phyloP scores from a whole-genome alignment of 35 echinoderm and acorn worm genomes.

The Hemicentrotus pulcherrimus region DNA sequence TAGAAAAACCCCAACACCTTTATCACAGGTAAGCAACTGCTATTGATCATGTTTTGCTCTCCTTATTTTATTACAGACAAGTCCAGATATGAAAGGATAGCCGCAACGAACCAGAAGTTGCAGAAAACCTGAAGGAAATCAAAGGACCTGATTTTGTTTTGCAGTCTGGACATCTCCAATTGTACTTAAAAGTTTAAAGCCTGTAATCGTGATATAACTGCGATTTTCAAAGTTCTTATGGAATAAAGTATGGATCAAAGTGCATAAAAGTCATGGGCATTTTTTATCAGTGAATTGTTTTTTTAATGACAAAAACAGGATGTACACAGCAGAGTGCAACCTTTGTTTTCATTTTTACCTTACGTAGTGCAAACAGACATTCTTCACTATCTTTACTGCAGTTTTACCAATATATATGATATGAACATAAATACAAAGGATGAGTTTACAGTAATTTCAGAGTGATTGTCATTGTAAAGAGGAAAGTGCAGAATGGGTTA shows the following conservation, averaged over 20 bases:
- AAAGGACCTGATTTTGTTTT: background rate
- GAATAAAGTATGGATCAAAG: background rate
- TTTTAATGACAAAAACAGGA: background rate
- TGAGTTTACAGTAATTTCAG: background rate
- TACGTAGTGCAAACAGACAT: background rate
- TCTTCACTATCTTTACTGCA: background rate
- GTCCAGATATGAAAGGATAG: slow-evolving; percentile 17
- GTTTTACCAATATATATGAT: background rate
- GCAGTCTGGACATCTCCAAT: background rate
- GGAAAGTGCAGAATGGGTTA: no score
- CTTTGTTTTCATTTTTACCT: no score
- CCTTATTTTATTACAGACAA: slow-evolving; percentile 39
- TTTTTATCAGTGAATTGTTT: background rate
- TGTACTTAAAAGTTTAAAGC: background rate
- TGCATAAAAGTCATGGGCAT: background rate
- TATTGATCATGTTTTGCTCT: background rate
- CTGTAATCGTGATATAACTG: background rate
- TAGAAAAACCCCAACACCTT: no score
- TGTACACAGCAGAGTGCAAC: background rate
- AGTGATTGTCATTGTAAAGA: background rate
- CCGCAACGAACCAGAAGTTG: background rate
- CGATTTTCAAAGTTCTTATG: background rate
- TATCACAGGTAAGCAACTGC: no score
- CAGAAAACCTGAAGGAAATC: slow-evolving; percentile 31
- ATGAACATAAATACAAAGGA: no score